Evolutionary conservation across 2,888 invertebrate species (phyloP).

Genomic region (Drosophila melanosoma): DNA sequence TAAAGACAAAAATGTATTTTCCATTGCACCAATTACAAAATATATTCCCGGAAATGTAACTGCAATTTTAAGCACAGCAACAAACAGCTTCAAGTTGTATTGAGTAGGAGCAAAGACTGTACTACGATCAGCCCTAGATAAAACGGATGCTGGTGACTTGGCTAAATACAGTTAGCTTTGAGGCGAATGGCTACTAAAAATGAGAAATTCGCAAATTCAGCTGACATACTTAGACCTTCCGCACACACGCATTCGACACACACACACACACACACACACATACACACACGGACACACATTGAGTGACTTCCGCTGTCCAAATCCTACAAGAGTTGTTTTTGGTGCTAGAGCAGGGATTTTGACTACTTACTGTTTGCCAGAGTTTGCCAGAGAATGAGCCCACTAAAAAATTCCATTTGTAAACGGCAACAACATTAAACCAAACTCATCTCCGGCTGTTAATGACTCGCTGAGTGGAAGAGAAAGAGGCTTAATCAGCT

Average conservation of each 20-base stretch:
- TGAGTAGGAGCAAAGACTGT: neutral
- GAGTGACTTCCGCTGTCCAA: constrained; percentile 67
- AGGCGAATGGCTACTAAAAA: constrained; percentile 44
- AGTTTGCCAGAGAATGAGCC: constrained; percentile 21
- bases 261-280: constrained; percentile 4
- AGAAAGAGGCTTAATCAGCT: constrained; percentile 48
- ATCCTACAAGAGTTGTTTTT: constrained; percentile 47
- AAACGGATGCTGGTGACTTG: constrained; percentile 39
- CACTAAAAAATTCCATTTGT: constrained; percentile 80
- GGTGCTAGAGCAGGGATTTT: constrained; percentile 32
- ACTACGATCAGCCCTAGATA: neutral
- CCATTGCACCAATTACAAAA: neutral
- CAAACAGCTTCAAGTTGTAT: neutral
- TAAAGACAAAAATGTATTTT: neutral
- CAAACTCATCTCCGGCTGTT: constrained; percentile 80
- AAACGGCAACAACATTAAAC: constrained; percentile 78
- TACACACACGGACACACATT: constrained; percentile 24
- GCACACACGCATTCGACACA: constrained; percentile 28
- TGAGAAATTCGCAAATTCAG: constrained; percentile 59
- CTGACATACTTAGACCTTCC: constrained; percentile 44
- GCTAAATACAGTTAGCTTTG: constrained; percentile 32
- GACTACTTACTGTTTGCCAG: constrained; percentile 38
- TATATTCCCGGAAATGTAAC: constrained; percentile 19
- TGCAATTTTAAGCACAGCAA: constrained; percentile 14
- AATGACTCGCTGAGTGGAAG: constrained; percentile 67